Conservation (phyloP, 2,888 invertebrate species). For the Tenthredo distinguenda region DNA sequence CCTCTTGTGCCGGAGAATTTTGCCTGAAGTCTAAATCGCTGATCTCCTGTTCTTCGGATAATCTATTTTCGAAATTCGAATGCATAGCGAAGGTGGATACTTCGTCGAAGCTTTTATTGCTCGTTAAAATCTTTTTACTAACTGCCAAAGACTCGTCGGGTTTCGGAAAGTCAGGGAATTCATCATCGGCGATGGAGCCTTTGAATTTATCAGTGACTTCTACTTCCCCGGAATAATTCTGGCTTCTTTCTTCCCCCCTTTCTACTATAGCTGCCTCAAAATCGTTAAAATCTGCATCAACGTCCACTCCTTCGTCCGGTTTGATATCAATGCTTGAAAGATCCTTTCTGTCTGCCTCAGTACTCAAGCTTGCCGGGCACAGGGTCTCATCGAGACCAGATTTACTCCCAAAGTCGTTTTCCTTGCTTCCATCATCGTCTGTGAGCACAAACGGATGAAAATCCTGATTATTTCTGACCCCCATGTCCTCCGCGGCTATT, state of each 20-base stretch:
- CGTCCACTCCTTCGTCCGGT: neutral
- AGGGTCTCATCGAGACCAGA: neutral
- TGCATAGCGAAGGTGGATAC: conserved; percentile 23
- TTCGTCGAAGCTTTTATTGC: conserved; percentile 11
- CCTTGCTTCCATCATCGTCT: neutral
- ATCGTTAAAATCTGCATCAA: neutral
- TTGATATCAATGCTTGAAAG: neutral
- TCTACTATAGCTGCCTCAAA: neutral
- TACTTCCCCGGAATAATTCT: neutral
- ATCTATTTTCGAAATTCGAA: conserved; percentile 11
- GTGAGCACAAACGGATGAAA: neutral
- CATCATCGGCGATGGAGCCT: neutral
- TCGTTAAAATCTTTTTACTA: neutral
- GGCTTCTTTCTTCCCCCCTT: neutral
- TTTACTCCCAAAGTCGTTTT: neutral
- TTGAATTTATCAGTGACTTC: neutral
- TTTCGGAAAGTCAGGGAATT: neutral
- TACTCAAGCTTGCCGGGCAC: neutral
- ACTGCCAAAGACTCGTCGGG: neutral
- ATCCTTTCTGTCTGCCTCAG: neutral
- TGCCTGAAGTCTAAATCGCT: neutral
- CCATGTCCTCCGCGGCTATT: neutral
- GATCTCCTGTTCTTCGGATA: neutral
- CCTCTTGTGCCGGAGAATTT: neutral
- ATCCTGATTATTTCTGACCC: neutral